These are phyloP conservation scores for Clarias magur DNA, from an alignment of 2,113 vertebrate genomes.

Conservation along the genomic window DNA sequence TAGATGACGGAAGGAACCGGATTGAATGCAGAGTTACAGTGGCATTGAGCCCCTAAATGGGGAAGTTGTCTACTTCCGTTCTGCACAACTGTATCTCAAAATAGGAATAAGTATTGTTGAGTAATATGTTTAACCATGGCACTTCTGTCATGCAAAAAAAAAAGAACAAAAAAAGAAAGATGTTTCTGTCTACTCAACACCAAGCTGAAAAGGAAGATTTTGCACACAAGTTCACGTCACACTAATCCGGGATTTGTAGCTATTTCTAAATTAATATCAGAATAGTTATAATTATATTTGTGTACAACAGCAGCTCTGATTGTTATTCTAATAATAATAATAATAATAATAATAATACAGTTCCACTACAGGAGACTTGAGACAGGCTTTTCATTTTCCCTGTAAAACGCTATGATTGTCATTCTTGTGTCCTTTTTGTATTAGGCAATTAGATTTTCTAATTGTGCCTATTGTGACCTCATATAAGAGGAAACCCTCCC, in stretches of 20 bases:
- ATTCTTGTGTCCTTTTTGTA: background rate
- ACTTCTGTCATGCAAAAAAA: background rate
- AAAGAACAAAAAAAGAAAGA: too few relatives aligned
- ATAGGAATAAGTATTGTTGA: conserved; percentile 9
- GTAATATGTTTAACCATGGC: background rate
- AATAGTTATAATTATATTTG: background rate
- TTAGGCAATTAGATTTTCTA: too few relatives aligned
- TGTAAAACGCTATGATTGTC: background rate
- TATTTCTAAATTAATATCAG: background rate
- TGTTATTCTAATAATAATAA: background rate
- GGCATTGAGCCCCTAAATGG: background rate
- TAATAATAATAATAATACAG: background rate
- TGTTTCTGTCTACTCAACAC: background rate
- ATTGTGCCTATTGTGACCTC: too few relatives aligned
- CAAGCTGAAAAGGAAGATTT: background rate
- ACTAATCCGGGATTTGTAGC: background rate
- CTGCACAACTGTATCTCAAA: conserved; percentile 4
- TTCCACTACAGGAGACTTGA: background rate
- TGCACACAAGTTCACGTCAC: background rate
- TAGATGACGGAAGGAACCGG: background rate
- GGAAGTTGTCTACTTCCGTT: conserved; percentile 10
- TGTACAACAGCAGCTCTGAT: background rate
- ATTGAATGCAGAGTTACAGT: background rate
- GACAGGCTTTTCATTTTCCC: background rate
- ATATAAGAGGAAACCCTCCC: too few relatives aligned